phyloP scores from a whole-genome alignment of 2,113 vertebrate genomes.

The Sebastes fasciatus region DNA sequence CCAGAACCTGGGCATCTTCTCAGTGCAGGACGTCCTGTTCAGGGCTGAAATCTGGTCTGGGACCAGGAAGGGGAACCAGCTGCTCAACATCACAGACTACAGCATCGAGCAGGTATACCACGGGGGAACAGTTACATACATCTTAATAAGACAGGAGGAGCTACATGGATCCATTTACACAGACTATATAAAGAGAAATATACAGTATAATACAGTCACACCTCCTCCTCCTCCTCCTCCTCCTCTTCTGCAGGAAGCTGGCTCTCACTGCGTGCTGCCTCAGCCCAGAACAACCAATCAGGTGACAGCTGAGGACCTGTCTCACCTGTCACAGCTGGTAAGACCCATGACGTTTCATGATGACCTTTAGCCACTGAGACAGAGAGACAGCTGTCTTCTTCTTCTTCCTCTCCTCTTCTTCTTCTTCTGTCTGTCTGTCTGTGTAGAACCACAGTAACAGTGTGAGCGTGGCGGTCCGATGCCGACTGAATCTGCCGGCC shows the following conservation, averaged over 20 bases:
- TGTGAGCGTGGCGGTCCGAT: constrained; percentile 80
- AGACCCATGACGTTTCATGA: fast-evolving
- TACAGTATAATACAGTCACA: background rate
- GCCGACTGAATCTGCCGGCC: constrained; percentile 81
- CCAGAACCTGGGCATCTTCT: constrained; percentile 91
- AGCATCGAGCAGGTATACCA: constrained; percentile 83
- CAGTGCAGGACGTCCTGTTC: constrained; percentile 84
- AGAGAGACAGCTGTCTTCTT: background rate
- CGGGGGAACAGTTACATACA: background rate
- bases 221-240: background rate
- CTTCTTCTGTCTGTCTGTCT: background rate
- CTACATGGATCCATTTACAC: background rate
- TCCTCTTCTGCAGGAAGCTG: constrained; percentile 41
- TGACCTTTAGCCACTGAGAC: background rate
- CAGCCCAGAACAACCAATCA: constrained; percentile 9
- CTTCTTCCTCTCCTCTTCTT: background rate
- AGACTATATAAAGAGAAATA: too few relatives aligned
- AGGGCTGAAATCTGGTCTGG: constrained; percentile 86
- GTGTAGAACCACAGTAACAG: constrained; percentile 90
- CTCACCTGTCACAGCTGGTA: constrained; percentile 87
- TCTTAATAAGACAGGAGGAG: background rate
- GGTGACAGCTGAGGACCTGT: constrained; percentile 85
- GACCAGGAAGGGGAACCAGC: constrained; percentile 84
- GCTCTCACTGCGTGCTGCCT: constrained; percentile 70
- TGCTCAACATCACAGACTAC: constrained; percentile 86